These are phyloP conservation scores for Papilio gigon DNA, from an alignment of 2,888 invertebrate genomes.

Conservation along the genomic window DNA sequence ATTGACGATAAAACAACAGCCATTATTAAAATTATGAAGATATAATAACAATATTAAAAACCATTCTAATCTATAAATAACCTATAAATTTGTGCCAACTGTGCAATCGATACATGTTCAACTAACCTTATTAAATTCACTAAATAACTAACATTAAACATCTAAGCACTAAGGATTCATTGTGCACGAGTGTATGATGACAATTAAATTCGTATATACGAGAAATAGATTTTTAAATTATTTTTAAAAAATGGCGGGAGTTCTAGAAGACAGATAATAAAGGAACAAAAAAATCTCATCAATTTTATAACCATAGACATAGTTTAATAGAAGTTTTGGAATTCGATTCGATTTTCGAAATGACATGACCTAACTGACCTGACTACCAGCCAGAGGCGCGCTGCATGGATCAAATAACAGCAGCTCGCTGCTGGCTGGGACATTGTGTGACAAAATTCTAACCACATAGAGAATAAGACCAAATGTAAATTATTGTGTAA, in stretches of 20 bases:
- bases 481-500: too few species aligned
- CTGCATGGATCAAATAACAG: too few species aligned
- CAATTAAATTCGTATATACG: conserved; percentile 34
- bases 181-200: conserved; percentile 38
- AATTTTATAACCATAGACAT: too few species aligned
- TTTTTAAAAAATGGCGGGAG: not conserved
- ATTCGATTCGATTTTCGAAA: too few species aligned
- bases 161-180: conserved; percentile 53
- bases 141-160: conserved; percentile 51
- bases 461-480: too few species aligned
- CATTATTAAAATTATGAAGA: conserved; percentile 41
- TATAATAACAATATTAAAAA: conserved; percentile 46
- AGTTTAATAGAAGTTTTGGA: too few species aligned
- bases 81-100: conserved; percentile 67
- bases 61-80: conserved; percentile 55
- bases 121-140: conserved; percentile 51
- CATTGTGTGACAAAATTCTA: too few species aligned
- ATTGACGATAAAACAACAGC: conserved; percentile 40
- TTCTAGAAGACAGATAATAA: conserved; percentile 20
- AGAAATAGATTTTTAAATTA: conserved; percentile 2
- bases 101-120: conserved; percentile 64
- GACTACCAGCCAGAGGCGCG: too few species aligned
- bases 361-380: too few species aligned
- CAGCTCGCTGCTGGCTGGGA: too few species aligned
- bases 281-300: conserved; percentile 1